These are phyloP conservation scores for Ciconia boyciana DNA, from an alignment of 2,113 vertebrate genomes.

Conservation along the genomic window DNA sequence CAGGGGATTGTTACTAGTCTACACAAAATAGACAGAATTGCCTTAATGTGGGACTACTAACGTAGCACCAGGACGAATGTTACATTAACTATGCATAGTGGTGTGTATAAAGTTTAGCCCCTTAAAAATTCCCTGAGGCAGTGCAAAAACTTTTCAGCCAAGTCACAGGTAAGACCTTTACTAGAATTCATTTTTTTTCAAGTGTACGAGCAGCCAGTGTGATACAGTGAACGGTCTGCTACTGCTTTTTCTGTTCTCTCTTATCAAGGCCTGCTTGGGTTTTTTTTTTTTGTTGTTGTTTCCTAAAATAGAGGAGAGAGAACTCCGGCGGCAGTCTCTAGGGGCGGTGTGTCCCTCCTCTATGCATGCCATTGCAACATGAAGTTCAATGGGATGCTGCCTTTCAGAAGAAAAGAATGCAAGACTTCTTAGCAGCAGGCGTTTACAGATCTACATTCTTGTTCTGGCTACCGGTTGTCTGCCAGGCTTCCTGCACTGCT, in stretches of 20 bases:
- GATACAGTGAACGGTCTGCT: neutral
- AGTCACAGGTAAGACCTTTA: slow-evolving; percentile 23
- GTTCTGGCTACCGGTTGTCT: neutral
- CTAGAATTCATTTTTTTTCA: neutral
- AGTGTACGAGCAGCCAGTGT: neutral
- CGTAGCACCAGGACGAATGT: slow-evolving; percentile 51
- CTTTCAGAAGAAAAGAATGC: neutral
- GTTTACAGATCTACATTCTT: neutral
- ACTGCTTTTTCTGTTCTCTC: neutral
- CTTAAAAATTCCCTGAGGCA: neutral
- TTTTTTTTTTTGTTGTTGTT: neutral
- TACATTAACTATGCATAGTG: slow-evolving; percentile 41
- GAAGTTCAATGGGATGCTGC: neutral
- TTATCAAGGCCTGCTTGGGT: neutral
- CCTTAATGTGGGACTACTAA: slow-evolving; percentile 58
- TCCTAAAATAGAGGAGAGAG: neutral
- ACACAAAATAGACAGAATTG: slow-evolving; percentile 49
- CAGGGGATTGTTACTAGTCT: slow-evolving; percentile 12
- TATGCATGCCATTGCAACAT: rapidly evolving
- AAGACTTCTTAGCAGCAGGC: neutral
- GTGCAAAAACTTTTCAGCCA: neutral
- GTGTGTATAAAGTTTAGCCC: neutral
- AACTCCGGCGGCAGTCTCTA: neutral
- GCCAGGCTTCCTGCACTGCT: neutral
- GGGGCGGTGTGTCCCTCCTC: neutral